Conservation (phyloP, 2,113 vertebrate genomes). For the Mesoclemmys tuberculata region DNA sequence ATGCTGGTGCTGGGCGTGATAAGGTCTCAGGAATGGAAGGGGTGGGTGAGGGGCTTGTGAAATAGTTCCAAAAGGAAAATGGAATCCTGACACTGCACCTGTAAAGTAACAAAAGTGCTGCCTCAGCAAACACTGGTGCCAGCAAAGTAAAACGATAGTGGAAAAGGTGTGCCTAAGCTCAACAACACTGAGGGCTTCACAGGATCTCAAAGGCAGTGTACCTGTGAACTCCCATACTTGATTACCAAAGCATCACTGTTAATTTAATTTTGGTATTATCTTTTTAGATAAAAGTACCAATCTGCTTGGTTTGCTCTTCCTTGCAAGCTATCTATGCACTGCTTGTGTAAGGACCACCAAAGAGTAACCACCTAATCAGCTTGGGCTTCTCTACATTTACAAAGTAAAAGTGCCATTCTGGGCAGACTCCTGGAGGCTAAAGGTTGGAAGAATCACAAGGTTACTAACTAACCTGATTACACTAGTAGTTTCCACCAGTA, state of each 20-base stretch:
- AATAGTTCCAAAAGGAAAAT: not conserved
- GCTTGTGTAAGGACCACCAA: not conserved
- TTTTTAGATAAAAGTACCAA: not conserved
- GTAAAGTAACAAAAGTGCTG: not conserved
- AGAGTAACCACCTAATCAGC: not conserved
- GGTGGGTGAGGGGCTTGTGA: not conserved
- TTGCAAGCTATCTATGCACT: accelerated
- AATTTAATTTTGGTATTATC: not conserved
- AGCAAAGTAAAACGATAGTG: not conserved
- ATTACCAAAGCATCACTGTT: not conserved
- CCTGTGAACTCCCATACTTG: accelerated
- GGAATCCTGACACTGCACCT: not conserved
- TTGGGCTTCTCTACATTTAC: not conserved
- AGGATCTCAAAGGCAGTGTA: not conserved
- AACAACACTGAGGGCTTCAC: not conserved
- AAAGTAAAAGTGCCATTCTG: not conserved
- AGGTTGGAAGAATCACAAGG: not conserved
- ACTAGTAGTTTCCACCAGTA: not conserved
- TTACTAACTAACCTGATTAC: not conserved
- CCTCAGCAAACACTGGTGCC: not conserved
- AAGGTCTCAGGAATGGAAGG: not conserved
- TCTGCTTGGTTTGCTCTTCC: not conserved
- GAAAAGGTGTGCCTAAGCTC: not conserved
- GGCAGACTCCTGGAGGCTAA: not conserved
- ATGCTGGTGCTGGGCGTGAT: not conserved